These are phyloP conservation scores for Eulemur albifrons DNA, from an alignment of 2,797 vertebrate species.

Conservation along the genomic window DNA sequence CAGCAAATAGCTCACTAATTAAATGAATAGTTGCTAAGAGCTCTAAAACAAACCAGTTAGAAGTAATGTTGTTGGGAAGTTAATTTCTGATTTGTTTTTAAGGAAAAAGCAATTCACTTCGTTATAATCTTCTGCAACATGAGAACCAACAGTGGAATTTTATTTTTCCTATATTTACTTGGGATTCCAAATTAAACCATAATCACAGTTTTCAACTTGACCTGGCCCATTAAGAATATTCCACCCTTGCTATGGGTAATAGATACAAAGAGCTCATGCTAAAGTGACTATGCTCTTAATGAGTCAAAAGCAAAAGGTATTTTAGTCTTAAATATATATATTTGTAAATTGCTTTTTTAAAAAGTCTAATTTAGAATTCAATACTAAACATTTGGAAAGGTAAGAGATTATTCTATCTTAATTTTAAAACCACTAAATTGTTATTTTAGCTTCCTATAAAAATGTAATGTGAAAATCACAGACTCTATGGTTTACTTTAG, in stretches of 20 bases:
- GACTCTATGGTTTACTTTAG: not conserved
- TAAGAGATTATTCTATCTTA: not conserved
- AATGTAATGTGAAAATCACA: not conserved
- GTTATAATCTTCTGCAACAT: not conserved
- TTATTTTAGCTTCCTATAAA: not conserved
- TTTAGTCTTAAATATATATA: not conserved
- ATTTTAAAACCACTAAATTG: not conserved
- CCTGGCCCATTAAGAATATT: not conserved
- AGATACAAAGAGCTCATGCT: not conserved
- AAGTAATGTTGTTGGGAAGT: not conserved
- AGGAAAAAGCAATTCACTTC: not conserved
- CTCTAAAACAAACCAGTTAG: not conserved
- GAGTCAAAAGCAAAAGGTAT: not conserved
- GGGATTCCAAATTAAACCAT: not conserved
- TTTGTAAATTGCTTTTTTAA: not conserved
- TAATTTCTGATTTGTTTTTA: not conserved
- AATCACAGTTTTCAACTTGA: not conserved
- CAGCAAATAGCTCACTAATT: not conserved
- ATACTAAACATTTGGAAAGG: not conserved
- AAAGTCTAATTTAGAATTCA: conserved; percentile 19
- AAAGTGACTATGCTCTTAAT: not conserved
- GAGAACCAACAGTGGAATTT: not conserved
- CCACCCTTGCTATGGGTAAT: not conserved
- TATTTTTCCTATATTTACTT: not conserved
- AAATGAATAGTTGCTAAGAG: not conserved